phyloP scores from a whole-genome alignment of 2,797 vertebrate species.

The Ptychadena robeensis region DNA sequence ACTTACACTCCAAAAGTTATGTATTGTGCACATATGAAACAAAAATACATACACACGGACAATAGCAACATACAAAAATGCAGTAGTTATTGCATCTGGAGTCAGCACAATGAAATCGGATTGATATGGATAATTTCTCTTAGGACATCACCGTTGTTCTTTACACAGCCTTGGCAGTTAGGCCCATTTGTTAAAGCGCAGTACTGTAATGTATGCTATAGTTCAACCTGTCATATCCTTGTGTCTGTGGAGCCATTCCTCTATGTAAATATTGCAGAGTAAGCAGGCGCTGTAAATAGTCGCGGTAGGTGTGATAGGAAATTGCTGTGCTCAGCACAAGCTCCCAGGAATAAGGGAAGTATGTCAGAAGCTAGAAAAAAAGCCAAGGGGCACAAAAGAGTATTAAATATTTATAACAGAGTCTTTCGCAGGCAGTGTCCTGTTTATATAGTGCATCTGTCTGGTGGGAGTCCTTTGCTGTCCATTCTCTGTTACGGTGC shows the following conservation, averaged over 20 bases:
- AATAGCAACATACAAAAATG: too few relatives aligned
- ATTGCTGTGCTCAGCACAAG: slow-evolving; percentile 40
- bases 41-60: too few relatives aligned
- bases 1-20: too few relatives aligned
- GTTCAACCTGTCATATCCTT: slow-evolving; percentile 1
- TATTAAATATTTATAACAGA: slow-evolving; percentile 48
- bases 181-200: background rate
- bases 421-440: slow-evolving; percentile 15
- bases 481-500: background rate
- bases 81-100: background rate
- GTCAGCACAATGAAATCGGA: background rate
- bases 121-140: background rate
- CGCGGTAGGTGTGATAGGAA: slow-evolving; percentile 32
- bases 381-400: slow-evolving; percentile 41
- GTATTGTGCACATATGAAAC: too few relatives aligned
- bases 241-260: slow-evolving; percentile 1
- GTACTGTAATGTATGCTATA: background rate
- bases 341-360: slow-evolving; percentile 32
- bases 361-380: slow-evolving; percentile 41
- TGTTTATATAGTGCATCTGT: slow-evolving; percentile 46
- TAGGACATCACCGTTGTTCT: background rate
- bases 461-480: slow-evolving; percentile 17
- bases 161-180: background rate
- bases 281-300: slow-evolving; percentile 42
- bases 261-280: slow-evolving; percentile 42